Evolutionary conservation across 2,888 invertebrate genomes (phyloP).

Genomic region (Villa cingulata): DNA sequence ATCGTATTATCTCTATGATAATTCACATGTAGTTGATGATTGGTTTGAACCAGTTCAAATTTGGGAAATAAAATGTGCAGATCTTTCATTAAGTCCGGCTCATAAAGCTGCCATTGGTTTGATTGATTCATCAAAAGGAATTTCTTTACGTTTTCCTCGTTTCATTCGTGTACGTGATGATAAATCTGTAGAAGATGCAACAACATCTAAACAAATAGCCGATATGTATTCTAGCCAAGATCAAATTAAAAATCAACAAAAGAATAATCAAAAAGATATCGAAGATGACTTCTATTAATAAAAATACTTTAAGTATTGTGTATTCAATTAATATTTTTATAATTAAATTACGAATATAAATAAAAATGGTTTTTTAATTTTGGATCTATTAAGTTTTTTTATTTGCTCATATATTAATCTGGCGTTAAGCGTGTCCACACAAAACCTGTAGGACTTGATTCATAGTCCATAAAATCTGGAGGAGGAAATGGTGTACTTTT

Average conservation of each 20-base stretch:
- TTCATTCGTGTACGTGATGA: conserved; percentile 84
- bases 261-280: conserved; percentile 15
- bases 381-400: too few species aligned
- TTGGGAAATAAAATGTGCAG: conserved; percentile 96
- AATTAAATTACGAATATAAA: too few species aligned
- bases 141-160: conserved; percentile 86
- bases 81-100: conserved; percentile 89
- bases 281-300: conserved; percentile 34
- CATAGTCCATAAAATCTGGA: conserved; percentile 34
- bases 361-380: too few species aligned
- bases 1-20: conserved; percentile 69
- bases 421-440: conserved; percentile 48
- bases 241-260: conserved; percentile 61
- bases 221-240: conserved; percentile 86
- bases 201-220: conserved; percentile 76
- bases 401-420: conserved; percentile 14
- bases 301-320: background rate
- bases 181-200: conserved; percentile 86
- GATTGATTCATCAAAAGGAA: conserved; percentile 80
- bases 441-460: conserved; percentile 42
- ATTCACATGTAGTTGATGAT: conserved; percentile 61
- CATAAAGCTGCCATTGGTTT: conserved; percentile 81
- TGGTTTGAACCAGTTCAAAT: conserved; percentile 82
- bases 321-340: too few species aligned
- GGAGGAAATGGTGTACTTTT: conserved; percentile 63